phyloP scores from a whole-genome alignment of 2,888 invertebrate species.

The Penaeus monodon region DNA sequence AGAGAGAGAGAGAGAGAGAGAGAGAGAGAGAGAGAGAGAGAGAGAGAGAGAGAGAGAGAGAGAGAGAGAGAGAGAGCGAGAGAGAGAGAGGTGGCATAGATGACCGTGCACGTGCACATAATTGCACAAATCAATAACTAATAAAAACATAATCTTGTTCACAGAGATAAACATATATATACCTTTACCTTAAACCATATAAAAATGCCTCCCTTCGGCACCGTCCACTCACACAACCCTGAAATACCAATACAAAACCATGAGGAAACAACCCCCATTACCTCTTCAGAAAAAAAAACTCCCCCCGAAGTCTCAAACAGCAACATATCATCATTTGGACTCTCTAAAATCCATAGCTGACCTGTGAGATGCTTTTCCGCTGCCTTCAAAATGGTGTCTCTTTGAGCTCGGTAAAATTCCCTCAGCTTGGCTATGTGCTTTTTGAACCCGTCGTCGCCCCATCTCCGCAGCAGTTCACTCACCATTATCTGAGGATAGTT shows the following conservation, averaged over 20 bases:
- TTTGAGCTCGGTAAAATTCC: constrained; percentile 76
- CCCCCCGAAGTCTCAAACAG: background rate
- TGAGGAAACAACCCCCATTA: background rate
- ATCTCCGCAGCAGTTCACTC: constrained; percentile 74
- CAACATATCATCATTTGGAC: no score
- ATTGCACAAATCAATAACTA: background rate
- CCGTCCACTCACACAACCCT: constrained; percentile 69
- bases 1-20: no score
- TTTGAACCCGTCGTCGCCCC: constrained; percentile 76
- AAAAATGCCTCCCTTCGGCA: constrained; percentile 70
- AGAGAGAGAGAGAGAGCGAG: no score
- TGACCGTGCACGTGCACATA: no score
- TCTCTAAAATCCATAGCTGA: constrained; percentile 65
- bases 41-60: no score
- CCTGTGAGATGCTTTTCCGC: constrained; percentile 76
- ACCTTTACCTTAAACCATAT: constrained; percentile 68
- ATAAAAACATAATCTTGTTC: background rate
- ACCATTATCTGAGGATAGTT: constrained; percentile 73
- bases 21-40: no score
- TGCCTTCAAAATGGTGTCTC: constrained; percentile 76
- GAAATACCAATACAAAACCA: constrained; percentile 1
- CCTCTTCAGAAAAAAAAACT: no score
- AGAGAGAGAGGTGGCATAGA: no score
- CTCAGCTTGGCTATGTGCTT: constrained; percentile 76
- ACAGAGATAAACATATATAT: background rate